Evolutionary conservation across 2,797 vertebrate species (phyloP), one percentile per base, ranked within the genome.

Genomic region (Melanogrammus aeglefinus): DNA sequence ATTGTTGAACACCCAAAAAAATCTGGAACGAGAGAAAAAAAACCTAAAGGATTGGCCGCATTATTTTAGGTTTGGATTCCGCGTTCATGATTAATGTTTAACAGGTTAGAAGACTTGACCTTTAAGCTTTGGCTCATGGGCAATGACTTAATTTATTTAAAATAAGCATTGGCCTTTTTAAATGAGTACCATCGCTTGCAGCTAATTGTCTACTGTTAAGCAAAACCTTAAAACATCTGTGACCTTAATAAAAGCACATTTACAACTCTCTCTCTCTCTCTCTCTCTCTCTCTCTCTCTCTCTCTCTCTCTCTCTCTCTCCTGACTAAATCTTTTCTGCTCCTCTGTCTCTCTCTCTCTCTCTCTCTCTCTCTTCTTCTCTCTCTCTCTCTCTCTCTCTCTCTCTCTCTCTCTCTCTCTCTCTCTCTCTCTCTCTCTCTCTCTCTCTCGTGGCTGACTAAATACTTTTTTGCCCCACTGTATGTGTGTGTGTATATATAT

Each of bases 181-280:
- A 63, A 63, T n/a, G 57, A 63, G 57, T 63, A 24, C 57, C 57
- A 63, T 63, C n/a, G 57, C 57, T 63, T 63, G 21, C 57, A 63
- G 57, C 57, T 63, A 63, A 18, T n/a, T 63, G n/a, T 63, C 47
- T 21, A 44, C 1, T 44, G 2, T 44, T 14, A 44, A 44, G 10
- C 41, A 44, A 3, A 44, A 44, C 41, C 41, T 44, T 44, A 13
- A 13, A 44, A 12, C 41, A 57, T 57, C 16, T 57, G 12, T 57
- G 47, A 18, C 47, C 47, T 57, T 57, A 1, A 57, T 57, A 57
- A 14, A 57, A 57, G 6, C 47, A 57, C 47, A 57, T 10, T 14
- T 14, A 44, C 41, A 44, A 35, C 29, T 31, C 1, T 1, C 1
- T 31, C 1, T 31, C 29, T 31, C 29, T 31, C 29, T 31, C 29